Conservation (phyloP, 2,113 vertebrate genomes). For the Phrynocephalus versicolor region DNA sequence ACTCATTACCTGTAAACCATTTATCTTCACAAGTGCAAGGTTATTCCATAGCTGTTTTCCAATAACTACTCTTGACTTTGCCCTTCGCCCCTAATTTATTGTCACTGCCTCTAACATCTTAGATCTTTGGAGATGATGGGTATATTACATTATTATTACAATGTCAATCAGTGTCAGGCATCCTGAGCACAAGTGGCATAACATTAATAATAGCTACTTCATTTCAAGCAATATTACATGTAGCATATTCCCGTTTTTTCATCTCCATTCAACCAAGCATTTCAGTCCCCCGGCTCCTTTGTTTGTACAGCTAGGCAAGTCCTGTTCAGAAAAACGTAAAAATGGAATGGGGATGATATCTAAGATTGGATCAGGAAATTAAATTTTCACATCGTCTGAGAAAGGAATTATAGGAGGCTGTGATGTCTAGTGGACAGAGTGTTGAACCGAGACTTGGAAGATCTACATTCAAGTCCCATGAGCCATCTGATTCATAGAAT, state of each 20-base stretch:
- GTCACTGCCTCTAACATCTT: constrained; percentile 7
- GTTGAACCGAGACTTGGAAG: background rate
- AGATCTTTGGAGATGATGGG: background rate
- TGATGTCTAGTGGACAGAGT: background rate
- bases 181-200: constrained; percentile 14
- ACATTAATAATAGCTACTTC: rapidly evolving
- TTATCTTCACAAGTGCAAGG: constrained; percentile 8
- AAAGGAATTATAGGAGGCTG: background rate
- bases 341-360: background rate
- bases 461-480: background rate
- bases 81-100: constrained; percentile 18
- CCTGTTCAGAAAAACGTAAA: background rate
- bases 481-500: background rate
- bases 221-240: background rate
- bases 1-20: constrained; percentile 8
- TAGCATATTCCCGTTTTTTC: constrained; percentile 14
- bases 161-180: constrained; percentile 32
- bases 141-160: constrained; percentile 34
- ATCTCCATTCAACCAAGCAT: background rate
- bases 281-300: background rate
- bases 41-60: constrained; percentile 10
- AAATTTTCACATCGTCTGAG: background rate
- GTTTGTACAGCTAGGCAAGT: background rate
- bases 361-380: background rate
- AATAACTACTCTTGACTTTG: constrained; percentile 13